Conservation (phyloP, 2,113 vertebrate genomes). For the Hepsetus odoe region DNA sequence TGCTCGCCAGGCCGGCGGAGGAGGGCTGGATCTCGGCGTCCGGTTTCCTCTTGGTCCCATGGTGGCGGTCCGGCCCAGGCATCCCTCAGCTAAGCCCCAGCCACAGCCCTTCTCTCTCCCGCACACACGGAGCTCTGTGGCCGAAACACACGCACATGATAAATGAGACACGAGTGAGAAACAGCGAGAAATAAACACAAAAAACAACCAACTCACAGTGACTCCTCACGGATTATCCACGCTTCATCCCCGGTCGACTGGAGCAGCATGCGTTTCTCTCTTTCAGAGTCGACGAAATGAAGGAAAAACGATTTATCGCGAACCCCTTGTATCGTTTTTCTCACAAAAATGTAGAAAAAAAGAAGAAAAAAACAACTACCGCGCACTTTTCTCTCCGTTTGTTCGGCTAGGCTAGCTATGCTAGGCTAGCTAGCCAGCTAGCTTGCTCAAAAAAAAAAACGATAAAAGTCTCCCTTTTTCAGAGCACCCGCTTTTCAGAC, state of each 20-base stretch:
- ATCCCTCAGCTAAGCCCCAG: slow-evolving; percentile 75
- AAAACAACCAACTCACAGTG: slow-evolving; percentile 68
- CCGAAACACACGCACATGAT: too few relatives aligned
- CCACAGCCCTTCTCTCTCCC: slow-evolving; percentile 64
- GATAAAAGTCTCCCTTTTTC: slow-evolving; percentile 68
- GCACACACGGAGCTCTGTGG: slow-evolving; percentile 68
- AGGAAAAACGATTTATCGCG: slow-evolving; percentile 34
- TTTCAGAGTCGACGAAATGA: slow-evolving; percentile 33
- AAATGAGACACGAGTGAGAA: too few relatives aligned
- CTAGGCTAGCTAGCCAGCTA: slow-evolving; percentile 69
- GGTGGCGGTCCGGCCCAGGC: slow-evolving; percentile 82
- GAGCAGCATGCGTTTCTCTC: slow-evolving; percentile 33
- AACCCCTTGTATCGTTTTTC: slow-evolving; percentile 40
- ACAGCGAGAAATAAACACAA: slow-evolving; percentile 62
- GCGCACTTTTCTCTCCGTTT: slow-evolving; percentile 66
- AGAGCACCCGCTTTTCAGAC: slow-evolving; percentile 69
- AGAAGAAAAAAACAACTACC: slow-evolving; percentile 40
- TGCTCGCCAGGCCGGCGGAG: slow-evolving; percentile 59
- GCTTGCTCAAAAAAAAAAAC: slow-evolving; percentile 63
- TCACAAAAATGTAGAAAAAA: slow-evolving; percentile 59
- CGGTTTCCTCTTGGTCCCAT: slow-evolving; percentile 82
- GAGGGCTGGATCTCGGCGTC: slow-evolving; percentile 62
- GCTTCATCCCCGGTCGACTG: slow-evolving; percentile 69
- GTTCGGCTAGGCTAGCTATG: slow-evolving; percentile 70
- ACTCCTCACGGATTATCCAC: slow-evolving; percentile 60